Evolutionary conservation across 2,797 vertebrate genomes (phyloP).

Genomic region (Helostoma temminkii): DNA sequence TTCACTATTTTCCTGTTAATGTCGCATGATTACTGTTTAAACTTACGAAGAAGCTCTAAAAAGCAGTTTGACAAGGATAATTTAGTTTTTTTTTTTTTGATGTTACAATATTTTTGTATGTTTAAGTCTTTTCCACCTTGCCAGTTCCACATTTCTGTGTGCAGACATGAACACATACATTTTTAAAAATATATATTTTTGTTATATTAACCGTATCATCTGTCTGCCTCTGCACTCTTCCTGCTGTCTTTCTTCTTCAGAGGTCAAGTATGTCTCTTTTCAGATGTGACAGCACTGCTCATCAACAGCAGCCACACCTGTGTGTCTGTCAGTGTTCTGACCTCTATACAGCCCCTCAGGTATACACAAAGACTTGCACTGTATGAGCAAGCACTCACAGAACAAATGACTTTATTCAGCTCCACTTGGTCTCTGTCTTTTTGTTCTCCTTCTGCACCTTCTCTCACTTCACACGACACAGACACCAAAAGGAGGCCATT

Average conservation of each 20-base stretch:
- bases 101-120: too few relatives aligned
- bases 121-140: too few relatives aligned
- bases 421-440: slow-evolving; percentile 36
- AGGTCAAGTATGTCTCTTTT: slow-evolving; percentile 60
- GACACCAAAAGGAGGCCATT: slow-evolving; percentile 52
- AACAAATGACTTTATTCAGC: slow-evolving; percentile 77
- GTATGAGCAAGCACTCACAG: slow-evolving; percentile 44
- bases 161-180: neutral
- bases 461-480: slow-evolving; percentile 19
- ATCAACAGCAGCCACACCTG: slow-evolving; percentile 73
- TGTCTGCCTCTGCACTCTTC: neutral
- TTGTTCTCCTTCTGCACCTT: slow-evolving; percentile 25
- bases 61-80: neutral
- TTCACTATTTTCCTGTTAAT: neutral
- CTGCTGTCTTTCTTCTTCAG: neutral
- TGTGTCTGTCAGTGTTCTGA: slow-evolving; percentile 64
- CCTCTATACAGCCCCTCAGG: slow-evolving; percentile 41
- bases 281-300: slow-evolving; percentile 46
- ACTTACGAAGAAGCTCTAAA: too few relatives aligned
- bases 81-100: neutral
- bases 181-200: too few relatives aligned
- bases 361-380: slow-evolving; percentile 66
- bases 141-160: neutral
- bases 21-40: too few relatives aligned
- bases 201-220: neutral